Evolutionary conservation across 2,888 invertebrate genomes (phyloP), one percentile per base, ranked within the genome.

Genomic region (Hirudinaria manillensis): DNA sequence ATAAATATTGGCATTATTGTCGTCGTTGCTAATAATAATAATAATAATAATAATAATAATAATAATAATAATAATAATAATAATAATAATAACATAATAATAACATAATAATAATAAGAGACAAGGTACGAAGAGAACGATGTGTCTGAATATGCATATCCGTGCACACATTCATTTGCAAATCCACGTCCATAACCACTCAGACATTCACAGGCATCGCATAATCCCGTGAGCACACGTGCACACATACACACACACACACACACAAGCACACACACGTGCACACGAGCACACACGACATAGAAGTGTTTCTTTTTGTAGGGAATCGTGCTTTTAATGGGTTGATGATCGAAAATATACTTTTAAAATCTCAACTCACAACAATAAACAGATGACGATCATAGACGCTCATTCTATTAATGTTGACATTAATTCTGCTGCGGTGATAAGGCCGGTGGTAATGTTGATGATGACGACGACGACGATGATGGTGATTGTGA

Each of bases 1-100:
- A 68, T 76, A 77, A 55, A 53, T 36, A 32, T 55, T 29, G 55
- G 51, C 75, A 70, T 75, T 68, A 4, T 71, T 51, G n/a, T 45
- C 51, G n/a, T 51, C 71, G 45, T 34, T 16, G 24, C 16, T 21
- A 34, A 13, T 45, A 16, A 10, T 16, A 65, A 27, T 13, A 65
- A 7, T 65, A 13, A 16, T 45, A 16, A 45, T 45, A 45, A 45
- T 45, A 16, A 10, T 16, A 65, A 27, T 13, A 65, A 7, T 65
- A 13, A 16, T 45, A 16, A 45, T 45, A 45, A 45, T 45, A 7
- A n/a, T 7, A 45, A 45, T 45, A 45, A 16, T 45, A 1, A 45
- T 45, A 45, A 16, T 10, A 45, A 16, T 45, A 45, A 6, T 10
- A 36, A 10, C 36, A 36, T 45, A 7, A n/a, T n/a, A n/a, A n/a